Evolutionary conservation across 2,888 invertebrate genomes (phyloP).

Genomic region (Leptinotarsa tumamoca): DNA sequence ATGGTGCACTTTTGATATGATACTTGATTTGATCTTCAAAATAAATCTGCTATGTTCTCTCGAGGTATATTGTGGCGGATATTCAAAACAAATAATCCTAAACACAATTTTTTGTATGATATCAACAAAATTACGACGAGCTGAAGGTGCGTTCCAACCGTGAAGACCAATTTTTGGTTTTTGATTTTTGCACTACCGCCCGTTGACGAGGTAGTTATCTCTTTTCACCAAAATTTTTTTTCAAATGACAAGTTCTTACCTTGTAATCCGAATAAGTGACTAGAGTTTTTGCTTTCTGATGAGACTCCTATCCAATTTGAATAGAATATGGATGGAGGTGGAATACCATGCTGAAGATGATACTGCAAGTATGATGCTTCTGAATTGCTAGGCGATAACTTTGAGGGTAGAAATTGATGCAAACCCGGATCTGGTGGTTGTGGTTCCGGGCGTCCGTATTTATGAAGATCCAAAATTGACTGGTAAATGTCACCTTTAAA

Average conservation of each 20-base stretch:
- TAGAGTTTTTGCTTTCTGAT: constrained; percentile 58
- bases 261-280: constrained; percentile 73
- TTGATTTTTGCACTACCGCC: too few relatives aligned
- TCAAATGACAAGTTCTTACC: constrained; percentile 65
- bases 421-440: constrained; percentile 60
- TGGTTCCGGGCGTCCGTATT: constrained; percentile 55
- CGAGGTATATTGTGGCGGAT: too few relatives aligned
- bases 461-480: constrained; percentile 60
- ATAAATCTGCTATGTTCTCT: too few relatives aligned
- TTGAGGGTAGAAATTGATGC: constrained; percentile 54
- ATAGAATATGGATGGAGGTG: constrained; percentile 60
- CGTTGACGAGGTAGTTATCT: too few relatives aligned
- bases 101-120: too few relatives aligned
- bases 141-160: too few relatives aligned
- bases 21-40: too few relatives aligned
- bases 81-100: too few relatives aligned
- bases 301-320: constrained; percentile 61
- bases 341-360: constrained; percentile 56
- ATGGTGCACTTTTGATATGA: too few relatives aligned
- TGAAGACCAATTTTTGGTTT: too few relatives aligned
- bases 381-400: constrained; percentile 45
- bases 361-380: constrained; percentile 56
- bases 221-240: too few relatives aligned
- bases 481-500: constrained; percentile 59
- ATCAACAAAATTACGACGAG: too few relatives aligned